Evolutionary conservation across 1,140 invertebrate species (phyloP).

Genomic region (Drosophila pachea): DNA sequence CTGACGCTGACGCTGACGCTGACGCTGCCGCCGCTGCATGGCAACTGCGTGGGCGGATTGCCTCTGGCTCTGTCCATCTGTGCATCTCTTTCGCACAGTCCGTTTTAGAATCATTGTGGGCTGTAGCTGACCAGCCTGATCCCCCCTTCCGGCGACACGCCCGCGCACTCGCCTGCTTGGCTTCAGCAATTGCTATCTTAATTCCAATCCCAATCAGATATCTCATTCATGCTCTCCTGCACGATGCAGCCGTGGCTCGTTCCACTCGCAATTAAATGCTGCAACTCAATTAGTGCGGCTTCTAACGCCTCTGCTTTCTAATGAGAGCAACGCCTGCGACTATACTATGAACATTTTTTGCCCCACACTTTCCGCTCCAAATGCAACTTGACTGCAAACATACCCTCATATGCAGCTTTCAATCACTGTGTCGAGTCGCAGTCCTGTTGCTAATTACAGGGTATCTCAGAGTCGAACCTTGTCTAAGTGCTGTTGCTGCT

Average conservation of each 20-base stretch:
- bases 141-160: background rate
- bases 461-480: background rate
- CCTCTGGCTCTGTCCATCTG: background rate
- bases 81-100: background rate
- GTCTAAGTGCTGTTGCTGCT: background rate
- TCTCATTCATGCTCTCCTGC: conserved; percentile 9
- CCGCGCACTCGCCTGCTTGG: background rate
- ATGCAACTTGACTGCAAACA: background rate
- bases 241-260: background rate
- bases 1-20: too few species aligned
- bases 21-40: conserved; percentile 33
- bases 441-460: background rate
- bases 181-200: background rate
- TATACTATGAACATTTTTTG: conserved; percentile 42
- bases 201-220: conserved; percentile 18
- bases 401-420: too few species aligned
- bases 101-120: background rate
- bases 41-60: conserved; percentile 40
- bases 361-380: too few species aligned
- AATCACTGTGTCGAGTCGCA: too few species aligned
- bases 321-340: conserved; percentile 41
- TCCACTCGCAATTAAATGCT: conserved; percentile 46
- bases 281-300: conserved; percentile 57
- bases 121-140: background rate
- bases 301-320: conserved; percentile 24